These are phyloP conservation scores for Helostoma temminkii DNA, from an alignment of 2,797 vertebrate genomes.

Conservation along the genomic window DNA sequence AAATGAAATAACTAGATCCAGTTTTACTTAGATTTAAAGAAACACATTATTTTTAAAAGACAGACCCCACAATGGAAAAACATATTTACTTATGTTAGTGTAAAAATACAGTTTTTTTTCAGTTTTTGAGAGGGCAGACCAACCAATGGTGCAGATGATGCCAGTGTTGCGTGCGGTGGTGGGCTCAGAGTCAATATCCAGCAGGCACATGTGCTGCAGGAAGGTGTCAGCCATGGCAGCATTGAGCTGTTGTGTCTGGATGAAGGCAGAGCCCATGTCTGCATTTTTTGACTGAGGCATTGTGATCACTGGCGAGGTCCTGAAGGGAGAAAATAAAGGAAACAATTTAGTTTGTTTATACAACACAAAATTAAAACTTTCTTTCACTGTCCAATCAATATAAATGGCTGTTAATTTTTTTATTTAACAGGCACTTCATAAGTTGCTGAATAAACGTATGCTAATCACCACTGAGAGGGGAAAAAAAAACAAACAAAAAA, in stretches of 20 bases:
- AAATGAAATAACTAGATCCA: not conserved
- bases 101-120: not conserved
- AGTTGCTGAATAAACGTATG: not conserved
- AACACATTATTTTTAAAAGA: too few species aligned
- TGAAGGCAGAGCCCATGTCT: conserved; percentile 93
- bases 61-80: not conserved
- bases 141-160: conserved; percentile 99
- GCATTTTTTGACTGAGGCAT: conserved; percentile 87
- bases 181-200: conserved; percentile 97
- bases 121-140: conserved; percentile 52
- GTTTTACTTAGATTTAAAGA: too few species aligned
- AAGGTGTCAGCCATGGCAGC: conserved; percentile 98
- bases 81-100: not conserved
- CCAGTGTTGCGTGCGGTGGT: conserved; percentile 96
- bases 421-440: not conserved
- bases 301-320: conserved; percentile 59
- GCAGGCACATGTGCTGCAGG: conserved; percentile 96
- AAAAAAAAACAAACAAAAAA: too few species aligned
- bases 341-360: not conserved
- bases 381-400: too few species aligned
- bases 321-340: conserved; percentile 41
- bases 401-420: not conserved
- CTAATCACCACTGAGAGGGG: conserved; percentile 3
- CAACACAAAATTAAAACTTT: not conserved
- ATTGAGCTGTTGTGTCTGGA: conserved; percentile 96